Evolutionary conservation across 1,140 invertebrate species (phyloP).

Genomic region (Andrena cerasifolii): DNA sequence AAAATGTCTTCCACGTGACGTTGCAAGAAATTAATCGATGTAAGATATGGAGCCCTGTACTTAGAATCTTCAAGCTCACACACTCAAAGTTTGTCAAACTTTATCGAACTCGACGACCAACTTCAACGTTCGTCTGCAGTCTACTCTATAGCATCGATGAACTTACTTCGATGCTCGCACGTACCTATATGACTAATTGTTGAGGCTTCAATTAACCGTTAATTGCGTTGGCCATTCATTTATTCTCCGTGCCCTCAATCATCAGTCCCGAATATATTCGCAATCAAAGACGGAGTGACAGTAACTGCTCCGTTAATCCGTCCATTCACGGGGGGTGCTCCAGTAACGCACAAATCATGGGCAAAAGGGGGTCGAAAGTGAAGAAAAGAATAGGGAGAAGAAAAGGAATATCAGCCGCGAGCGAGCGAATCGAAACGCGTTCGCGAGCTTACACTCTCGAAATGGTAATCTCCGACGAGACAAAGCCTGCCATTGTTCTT

Average conservation of each 20-base stretch:
- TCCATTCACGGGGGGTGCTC: not conserved
- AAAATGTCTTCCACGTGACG: too few relatives aligned
- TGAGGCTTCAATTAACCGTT: slow-evolving; percentile 9
- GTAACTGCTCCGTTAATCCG: not conserved
- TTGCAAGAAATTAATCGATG: too few relatives aligned
- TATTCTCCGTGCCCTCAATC: not conserved
- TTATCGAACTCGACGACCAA: not conserved
- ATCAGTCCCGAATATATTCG: not conserved
- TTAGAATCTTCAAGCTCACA: too few relatives aligned
- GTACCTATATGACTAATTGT: not conserved
- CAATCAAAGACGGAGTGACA: too few relatives aligned
- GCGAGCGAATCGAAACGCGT: not conserved
- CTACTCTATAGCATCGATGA: not conserved
- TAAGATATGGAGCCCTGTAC: too few relatives aligned
- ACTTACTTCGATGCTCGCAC: not conserved
- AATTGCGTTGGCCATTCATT: not conserved
- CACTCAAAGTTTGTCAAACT: too few relatives aligned
- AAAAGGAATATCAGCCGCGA: slow-evolving; percentile 8
- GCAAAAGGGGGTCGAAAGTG: not conserved
- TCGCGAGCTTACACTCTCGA: slow-evolving; percentile 20
- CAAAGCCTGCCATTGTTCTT: slow-evolving; percentile 7
- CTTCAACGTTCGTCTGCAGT: not conserved
- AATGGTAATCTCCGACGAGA: slow-evolving; percentile 30
- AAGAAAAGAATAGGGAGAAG: not conserved
- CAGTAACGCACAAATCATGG: not conserved